Evolutionary conservation across 2,113 vertebrate genomes (phyloP).

Genomic region (Plestiodon gilberti): DNA sequence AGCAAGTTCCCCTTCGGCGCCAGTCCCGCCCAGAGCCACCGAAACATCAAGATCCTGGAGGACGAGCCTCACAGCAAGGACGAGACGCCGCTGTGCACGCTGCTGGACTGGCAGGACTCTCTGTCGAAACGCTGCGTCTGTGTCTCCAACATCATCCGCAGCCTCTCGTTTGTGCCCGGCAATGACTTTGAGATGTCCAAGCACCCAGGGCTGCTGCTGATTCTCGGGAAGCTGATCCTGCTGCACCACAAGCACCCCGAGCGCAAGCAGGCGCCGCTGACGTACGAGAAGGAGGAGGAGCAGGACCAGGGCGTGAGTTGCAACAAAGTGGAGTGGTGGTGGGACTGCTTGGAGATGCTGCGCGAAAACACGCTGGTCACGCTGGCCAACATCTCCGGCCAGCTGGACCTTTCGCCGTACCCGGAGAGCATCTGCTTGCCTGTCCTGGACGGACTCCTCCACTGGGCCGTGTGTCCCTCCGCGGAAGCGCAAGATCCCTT

Average conservation of each 20-base stretch:
- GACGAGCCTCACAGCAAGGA: conserved; percentile 99
- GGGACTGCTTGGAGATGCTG: conserved; percentile 98
- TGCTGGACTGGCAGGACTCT: conserved; percentile 96
- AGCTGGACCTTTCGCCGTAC: conserved; percentile 96
- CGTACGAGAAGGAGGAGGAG: conserved; percentile 97
- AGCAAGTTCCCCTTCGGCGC: conserved; percentile 78
- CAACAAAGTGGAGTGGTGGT: conserved; percentile 98
- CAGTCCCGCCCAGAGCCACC: conserved; percentile 80
- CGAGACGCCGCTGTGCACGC: conserved; percentile 91
- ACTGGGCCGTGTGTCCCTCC: conserved; percentile 98
- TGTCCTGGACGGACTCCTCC: conserved; percentile 95
- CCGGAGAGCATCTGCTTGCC: conserved; percentile 98
- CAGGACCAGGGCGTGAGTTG: conserved; percentile 92
- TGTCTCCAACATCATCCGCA: conserved; percentile 96
- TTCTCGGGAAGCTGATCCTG: conserved; percentile 94
- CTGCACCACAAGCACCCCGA: conserved; percentile 97
- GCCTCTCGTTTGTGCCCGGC: conserved; percentile 96
- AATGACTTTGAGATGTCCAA: conserved; percentile 99
- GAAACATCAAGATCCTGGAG: conserved; percentile 89
- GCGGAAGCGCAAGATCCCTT: conserved; percentile 99
- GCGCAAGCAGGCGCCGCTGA: conserved; percentile 95
- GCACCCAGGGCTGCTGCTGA: conserved; percentile 93
- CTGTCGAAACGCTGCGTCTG: conserved; percentile 94
- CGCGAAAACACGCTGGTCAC: conserved; percentile 98
- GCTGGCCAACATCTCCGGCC: conserved; percentile 96